Evolutionary conservation across 2,888 invertebrate species (phyloP).

Genomic region (Nephrotoma appendiculata): DNA sequence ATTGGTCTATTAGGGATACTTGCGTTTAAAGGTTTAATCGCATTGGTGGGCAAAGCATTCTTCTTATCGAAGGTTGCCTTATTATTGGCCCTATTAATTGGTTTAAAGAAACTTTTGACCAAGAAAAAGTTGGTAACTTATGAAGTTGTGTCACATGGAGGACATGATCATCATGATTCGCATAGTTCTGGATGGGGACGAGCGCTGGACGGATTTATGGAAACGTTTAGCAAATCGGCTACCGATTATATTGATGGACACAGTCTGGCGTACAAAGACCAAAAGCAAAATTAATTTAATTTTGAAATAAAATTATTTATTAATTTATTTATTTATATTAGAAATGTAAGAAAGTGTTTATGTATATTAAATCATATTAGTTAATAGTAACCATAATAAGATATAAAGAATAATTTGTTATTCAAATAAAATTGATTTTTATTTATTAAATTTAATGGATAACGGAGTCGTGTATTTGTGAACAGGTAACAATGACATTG

Average conservation of each 20-base stretch:
- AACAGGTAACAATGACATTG: too few species aligned
- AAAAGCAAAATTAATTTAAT: slow-evolving; percentile 27
- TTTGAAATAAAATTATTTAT: neutral
- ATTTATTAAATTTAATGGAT: neutral
- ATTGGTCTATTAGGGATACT: slow-evolving; percentile 66
- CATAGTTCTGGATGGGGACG: slow-evolving; percentile 34
- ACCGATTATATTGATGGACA: slow-evolving; percentile 35
- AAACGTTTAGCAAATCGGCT: slow-evolving; percentile 34
- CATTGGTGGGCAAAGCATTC: slow-evolving; percentile 73
- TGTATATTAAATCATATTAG: neutral
- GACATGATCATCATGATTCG: slow-evolving; percentile 34
- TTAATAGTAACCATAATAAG: neutral
- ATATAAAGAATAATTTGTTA: neutral
- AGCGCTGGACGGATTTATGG: slow-evolving; percentile 31
- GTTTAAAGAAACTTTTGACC: slow-evolving; percentile 66
- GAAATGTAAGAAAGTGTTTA: too few species aligned
- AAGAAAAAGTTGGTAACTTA: slow-evolving; percentile 49
- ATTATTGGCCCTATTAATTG: slow-evolving; percentile 63
- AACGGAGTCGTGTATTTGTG: neutral
- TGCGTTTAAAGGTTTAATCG: slow-evolving; percentile 63
- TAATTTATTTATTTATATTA: neutral
- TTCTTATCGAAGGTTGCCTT: slow-evolving; percentile 74
- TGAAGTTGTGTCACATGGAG: slow-evolving; percentile 58
- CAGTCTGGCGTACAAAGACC: slow-evolving; percentile 47
- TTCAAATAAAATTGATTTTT: neutral